Percentiles rank a stretch among this genome's conserved stretches.
These are phyloP conservation scores for Brachypodius melanocephalos DNA, from an alignment of 2,113 vertebrate genomes.

Conservation along the genomic window DNA sequence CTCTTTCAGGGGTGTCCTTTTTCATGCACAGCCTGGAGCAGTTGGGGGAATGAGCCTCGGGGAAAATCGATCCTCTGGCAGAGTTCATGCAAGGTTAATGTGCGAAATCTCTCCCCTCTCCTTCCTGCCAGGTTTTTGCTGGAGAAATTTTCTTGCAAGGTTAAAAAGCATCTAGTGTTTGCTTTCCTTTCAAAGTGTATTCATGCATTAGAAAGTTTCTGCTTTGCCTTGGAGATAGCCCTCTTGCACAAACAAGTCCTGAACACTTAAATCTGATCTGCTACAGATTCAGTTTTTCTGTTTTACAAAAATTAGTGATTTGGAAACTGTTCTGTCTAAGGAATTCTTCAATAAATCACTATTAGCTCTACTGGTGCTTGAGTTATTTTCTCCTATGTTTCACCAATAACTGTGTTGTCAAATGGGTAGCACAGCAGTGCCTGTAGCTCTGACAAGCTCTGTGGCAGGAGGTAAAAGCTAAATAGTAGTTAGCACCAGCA, in stretches of 20 bases:
- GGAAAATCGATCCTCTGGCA: neutral
- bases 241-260: neutral
- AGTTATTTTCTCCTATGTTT: neutral
- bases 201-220: neutral
- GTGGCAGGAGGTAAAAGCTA: neutral
- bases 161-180: neutral
- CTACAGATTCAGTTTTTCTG: neutral
- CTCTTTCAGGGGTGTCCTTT: neutral
- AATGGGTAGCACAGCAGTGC: neutral
- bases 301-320: neutral
- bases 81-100: constrained; percentile 56
- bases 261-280: neutral
- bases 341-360: neutral
- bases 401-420: neutral
- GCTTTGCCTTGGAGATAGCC: neutral
- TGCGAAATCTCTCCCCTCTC: neutral
- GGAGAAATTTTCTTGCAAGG: neutral
- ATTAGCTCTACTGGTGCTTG: neutral
- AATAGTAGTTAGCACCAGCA: neutral
- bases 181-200: neutral
- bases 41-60: neutral
- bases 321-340: neutral
- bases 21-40: neutral
- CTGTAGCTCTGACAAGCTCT: neutral
- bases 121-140: neutral